phyloP scores from a whole-genome alignment of 2,113 vertebrate species.

The Microtus montanus region DNA sequence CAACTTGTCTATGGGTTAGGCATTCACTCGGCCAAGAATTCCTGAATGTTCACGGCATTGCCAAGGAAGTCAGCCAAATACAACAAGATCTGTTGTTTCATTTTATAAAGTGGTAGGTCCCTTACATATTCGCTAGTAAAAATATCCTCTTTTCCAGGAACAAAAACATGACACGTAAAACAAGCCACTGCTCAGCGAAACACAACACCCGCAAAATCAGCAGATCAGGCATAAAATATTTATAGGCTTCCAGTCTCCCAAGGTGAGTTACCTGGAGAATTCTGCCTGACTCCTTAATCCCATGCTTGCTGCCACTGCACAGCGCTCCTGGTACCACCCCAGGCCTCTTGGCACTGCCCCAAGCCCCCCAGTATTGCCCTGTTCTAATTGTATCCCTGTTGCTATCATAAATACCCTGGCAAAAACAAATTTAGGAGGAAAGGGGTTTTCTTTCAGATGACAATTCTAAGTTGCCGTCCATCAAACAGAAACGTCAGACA shows the following conservation, averaged over 20 bases:
- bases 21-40: background rate
- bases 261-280: background rate
- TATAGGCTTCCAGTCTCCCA: background rate
- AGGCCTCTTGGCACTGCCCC: background rate
- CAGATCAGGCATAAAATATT: slow-evolving; percentile 32
- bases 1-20: background rate
- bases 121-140: background rate
- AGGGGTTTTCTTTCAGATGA: background rate
- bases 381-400: background rate
- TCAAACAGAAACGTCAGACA: background rate
- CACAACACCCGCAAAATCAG: background rate
- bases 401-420: background rate
- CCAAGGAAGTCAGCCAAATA: background rate
- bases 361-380: no score
- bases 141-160: slow-evolving; percentile 19
- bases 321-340: background rate
- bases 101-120: background rate
- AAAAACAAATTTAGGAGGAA: no score
- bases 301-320: background rate
- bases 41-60: background rate
- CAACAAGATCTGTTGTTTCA: background rate
- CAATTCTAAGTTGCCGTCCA: background rate
- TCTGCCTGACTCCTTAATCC: background rate
- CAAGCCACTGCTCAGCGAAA: slow-evolving; percentile 34
- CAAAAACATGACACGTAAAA: background rate